Conservation (phyloP, 2,113 vertebrate genomes). For the Perca flavescens region DNA sequence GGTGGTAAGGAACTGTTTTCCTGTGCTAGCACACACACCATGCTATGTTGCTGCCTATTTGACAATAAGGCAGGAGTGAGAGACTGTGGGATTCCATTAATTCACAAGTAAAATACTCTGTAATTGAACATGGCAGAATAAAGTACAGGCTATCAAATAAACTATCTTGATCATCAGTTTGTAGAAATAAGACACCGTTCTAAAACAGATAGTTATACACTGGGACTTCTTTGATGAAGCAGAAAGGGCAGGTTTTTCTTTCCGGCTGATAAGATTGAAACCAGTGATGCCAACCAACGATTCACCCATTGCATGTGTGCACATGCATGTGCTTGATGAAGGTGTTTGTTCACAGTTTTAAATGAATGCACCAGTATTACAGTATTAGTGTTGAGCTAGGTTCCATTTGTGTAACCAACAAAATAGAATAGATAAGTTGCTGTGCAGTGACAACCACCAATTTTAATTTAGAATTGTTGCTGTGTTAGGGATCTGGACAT, state of each 20-base stretch:
- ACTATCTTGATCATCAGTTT: background rate
- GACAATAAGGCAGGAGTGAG: slow-evolving; percentile 5
- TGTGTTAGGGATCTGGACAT: too few species aligned
- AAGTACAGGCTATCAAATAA: background rate
- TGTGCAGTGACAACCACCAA: background rate
- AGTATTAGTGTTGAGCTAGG: background rate
- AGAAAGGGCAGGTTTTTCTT: background rate
- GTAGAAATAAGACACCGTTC: background rate
- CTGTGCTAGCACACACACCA: background rate
- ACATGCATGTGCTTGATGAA: background rate
- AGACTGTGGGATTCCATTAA: background rate
- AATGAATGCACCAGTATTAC: background rate
- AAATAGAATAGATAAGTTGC: background rate
- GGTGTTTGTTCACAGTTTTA: background rate
- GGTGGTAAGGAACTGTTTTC: background rate
- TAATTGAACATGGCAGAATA: background rate
- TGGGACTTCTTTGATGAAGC: too few species aligned
- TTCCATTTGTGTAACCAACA: background rate
- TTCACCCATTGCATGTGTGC: background rate
- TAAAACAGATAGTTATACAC: too few species aligned
- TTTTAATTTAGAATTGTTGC: too few species aligned
- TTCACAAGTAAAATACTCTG: slow-evolving; percentile 20
- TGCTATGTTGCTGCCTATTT: slow-evolving; percentile 7
- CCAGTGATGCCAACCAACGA: background rate
- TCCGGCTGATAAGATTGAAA: background rate